Evolutionary conservation across 2,797 vertebrate genomes (phyloP).

Genomic region (Artibeus jamaicensis): DNA sequence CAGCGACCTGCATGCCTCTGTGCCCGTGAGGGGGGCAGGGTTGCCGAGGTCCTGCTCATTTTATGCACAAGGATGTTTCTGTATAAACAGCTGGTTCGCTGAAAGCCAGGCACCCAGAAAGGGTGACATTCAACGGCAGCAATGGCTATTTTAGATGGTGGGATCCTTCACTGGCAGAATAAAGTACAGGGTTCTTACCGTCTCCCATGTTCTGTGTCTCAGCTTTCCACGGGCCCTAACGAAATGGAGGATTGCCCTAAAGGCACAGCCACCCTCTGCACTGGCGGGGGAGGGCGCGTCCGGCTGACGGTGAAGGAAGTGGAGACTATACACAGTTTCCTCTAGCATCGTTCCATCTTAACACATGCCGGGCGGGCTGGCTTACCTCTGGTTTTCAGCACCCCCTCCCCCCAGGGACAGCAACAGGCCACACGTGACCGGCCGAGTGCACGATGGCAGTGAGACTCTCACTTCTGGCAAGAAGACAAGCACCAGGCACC

Average conservation of each 20-base stretch:
- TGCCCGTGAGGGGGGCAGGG: background rate
- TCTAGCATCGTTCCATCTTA: conserved; percentile 70
- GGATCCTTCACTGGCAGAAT: background rate
- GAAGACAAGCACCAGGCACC: background rate
- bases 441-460: background rate
- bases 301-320: conserved; percentile 48
- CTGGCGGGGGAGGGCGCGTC: background rate
- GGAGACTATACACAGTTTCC: conserved; percentile 75
- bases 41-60: background rate
- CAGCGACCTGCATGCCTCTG: background rate
- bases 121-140: conserved; percentile 15
- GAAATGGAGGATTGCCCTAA: background rate
- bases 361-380: conserved; percentile 63
- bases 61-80: background rate
- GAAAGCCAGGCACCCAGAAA: conserved; percentile 49
- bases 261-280: conserved; percentile 20
- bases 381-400: conserved; percentile 31
- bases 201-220: background rate
- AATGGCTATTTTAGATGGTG: background rate
- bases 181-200: background rate
- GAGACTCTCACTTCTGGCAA: background rate
- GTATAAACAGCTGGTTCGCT: conserved; percentile 20
- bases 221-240: background rate
- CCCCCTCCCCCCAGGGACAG: background rate
- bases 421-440: background rate